Base-by-base conservation (phyloP, 2,888 invertebrate genomes). In the Cordilura impudica region DNA sequence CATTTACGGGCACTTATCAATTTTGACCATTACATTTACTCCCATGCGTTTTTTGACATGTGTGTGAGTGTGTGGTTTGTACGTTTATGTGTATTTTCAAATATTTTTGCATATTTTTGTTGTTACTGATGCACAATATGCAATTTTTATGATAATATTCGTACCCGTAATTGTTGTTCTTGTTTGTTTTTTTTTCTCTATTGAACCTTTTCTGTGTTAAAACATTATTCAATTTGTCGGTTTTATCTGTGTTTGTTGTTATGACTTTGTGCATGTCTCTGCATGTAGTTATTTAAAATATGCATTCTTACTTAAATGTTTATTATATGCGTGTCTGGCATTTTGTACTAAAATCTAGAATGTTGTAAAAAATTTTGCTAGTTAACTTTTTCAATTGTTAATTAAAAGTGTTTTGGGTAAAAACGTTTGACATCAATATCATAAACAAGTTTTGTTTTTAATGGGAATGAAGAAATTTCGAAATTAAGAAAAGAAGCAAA, bases 131-230 rank as follows among this genome's bases (percentile, higher is more conserved):
- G 39, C 56, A 56, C 35, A 29, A 39, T 56, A 56, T 56, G 56
- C 56, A 35, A 56, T 56, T 56, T 56, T 35, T 56, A 56, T 56
- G 35, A 35, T 10, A 19, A 19, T 31, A 19, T 19, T 23, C 12
- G 19, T 12, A 19, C 35, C 51, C 12, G 19, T 12, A 26, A 21
- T 26, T 51, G 51, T 51, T 51, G 35, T 39, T 26, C 3, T 39
- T 39, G 35, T 39, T 39, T 39, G 26, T 26, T 26, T 39, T 6
- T 39, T 39, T 39, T 39, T n/a, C 4, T 4, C 2, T n/a, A 39
- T 4, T 39, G n/a, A 39, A 75, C 75, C 69, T 75, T 63, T 75
- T 75, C 47, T 39, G 56, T 75, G 69, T 75, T 61, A 18, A 61
- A 75, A 75, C 23, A 67, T 60, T 19, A 10, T 8, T 43, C 58